Evolutionary conservation across 2,113 vertebrate species (phyloP).

Genomic region (Melanocharis versteri): DNA sequence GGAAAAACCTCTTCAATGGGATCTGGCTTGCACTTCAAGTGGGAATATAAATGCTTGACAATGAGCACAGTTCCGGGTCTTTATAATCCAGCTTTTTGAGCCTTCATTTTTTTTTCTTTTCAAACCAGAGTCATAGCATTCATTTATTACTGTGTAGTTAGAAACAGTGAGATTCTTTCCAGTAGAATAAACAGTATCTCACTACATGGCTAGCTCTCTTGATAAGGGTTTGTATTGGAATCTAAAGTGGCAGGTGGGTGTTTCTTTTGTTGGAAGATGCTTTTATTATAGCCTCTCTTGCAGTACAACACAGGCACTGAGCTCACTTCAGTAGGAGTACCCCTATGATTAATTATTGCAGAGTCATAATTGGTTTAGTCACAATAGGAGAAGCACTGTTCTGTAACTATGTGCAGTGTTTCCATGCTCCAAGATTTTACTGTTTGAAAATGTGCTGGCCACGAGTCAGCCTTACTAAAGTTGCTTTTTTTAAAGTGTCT

Average conservation of each 20-base stretch:
- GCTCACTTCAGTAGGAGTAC: background rate
- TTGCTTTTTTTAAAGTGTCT: background rate
- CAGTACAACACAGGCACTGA: background rate
- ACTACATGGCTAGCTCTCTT: background rate
- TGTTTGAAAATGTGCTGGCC: background rate
- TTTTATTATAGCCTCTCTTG: background rate
- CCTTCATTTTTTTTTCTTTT: background rate
- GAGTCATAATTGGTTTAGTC: background rate
- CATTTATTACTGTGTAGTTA: background rate
- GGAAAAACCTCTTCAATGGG: background rate
- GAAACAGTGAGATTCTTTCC: background rate
- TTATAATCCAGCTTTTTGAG: background rate
- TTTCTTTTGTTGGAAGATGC: background rate
- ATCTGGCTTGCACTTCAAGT: background rate
- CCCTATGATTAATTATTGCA: background rate
- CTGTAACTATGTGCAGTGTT: background rate
- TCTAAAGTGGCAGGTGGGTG: background rate
- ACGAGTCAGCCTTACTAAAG: background rate
- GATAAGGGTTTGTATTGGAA: background rate
- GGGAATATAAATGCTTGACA: background rate
- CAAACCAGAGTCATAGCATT: background rate
- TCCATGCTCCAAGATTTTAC: background rate
- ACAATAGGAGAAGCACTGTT: background rate
- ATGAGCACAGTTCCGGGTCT: background rate
- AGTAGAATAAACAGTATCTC: background rate